Percentiles rank a stretch among this genome's conserved stretches.
phyloP scores from a whole-genome alignment of 30 jellyfish, hydroid and myxozoan species.

The Catostylus mosaicus region DNA sequence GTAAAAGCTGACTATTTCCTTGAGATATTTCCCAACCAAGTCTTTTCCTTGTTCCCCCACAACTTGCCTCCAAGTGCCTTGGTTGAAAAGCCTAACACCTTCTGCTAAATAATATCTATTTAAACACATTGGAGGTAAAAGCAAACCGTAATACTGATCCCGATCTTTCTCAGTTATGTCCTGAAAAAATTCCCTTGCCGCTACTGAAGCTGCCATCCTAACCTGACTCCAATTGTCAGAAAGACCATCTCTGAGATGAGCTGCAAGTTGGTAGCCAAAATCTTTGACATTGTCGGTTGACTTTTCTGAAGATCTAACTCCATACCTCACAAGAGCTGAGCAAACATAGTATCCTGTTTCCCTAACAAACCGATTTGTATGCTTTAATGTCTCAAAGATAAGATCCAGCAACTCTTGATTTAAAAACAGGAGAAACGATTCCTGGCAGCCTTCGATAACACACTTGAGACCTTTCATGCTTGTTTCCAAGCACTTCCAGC shows the following conservation, averaged over 20 bases:
- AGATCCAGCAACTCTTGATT: constrained; percentile 78
- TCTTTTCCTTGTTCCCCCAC: constrained; percentile 89
- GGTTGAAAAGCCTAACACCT: constrained; percentile 95
- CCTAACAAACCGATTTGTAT: constrained; percentile 95
- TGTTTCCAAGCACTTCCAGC: constrained; percentile 97
- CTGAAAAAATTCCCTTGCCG: constrained; percentile 91
- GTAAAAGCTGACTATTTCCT: constrained; percentile 77
- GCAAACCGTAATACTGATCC: constrained; percentile 56
- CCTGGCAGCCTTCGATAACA: constrained; percentile 94
- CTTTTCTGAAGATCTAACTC: constrained; percentile 69
- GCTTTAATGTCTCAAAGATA: constrained; percentile 80
- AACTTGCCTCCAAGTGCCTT: constrained; percentile 92
- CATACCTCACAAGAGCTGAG: constrained; percentile 93
- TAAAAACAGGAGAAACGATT: constrained; percentile 58
- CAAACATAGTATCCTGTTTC: constrained; percentile 96
- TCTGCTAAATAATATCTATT: constrained; percentile 96
- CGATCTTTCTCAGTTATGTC: constrained; percentile 73
- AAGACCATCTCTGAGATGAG: constrained; percentile 76
- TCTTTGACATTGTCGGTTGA: constrained; percentile 59
- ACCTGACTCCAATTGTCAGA: constrained; percentile 99
- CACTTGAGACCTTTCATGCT: constrained; percentile 96
- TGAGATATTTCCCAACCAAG: constrained; percentile 68
- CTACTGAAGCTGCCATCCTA: constrained; percentile 98
- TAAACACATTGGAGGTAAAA: constrained; percentile 95
- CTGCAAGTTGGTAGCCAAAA: constrained; percentile 81